Percentiles rank a stretch among this genome's conserved stretches.
Evolutionary conservation across 2,113 vertebrate species (phyloP).

Genomic region (Crypturellus undulatus): DNA sequence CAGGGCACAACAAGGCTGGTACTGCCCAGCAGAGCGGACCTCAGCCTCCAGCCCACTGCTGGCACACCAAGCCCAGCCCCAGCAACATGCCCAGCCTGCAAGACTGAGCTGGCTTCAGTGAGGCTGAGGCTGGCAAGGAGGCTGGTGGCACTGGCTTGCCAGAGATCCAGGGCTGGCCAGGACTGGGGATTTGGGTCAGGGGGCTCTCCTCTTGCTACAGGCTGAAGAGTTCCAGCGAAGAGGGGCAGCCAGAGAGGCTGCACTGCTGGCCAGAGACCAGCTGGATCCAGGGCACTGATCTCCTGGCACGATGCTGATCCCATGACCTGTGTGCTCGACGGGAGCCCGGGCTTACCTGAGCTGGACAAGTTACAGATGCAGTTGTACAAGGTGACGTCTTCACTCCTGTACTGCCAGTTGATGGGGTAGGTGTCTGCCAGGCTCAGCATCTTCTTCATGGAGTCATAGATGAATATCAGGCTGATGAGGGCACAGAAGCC

Average conservation of each 20-base stretch:
- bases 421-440: slow-evolving; percentile 78
- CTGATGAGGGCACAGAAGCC: slow-evolving; percentile 86
- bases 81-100: not conserved
- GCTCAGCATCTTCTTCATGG: slow-evolving; percentile 82
- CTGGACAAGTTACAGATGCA: slow-evolving; percentile 75
- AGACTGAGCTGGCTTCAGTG: not conserved
- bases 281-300: not conserved
- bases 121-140: not conserved
- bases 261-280: too few relatives aligned
- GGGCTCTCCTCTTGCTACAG: not conserved
- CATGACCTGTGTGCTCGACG: not conserved
- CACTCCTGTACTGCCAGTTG: slow-evolving; percentile 71
- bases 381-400: slow-evolving; percentile 65
- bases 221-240: too few relatives aligned
- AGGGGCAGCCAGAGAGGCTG: not conserved
- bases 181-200: too few relatives aligned
- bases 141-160: not conserved
- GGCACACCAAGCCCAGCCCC: too few relatives aligned
- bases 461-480: slow-evolving; percentile 85
- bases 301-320: not conserved
- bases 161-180: not conserved
- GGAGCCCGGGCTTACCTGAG: not conserved
- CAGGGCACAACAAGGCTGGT: not conserved
- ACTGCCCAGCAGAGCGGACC: too few relatives aligned
- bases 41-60: not conserved